Conservation (phyloP, 2,113 vertebrate species). For the Gallinago jamesoni region DNA sequence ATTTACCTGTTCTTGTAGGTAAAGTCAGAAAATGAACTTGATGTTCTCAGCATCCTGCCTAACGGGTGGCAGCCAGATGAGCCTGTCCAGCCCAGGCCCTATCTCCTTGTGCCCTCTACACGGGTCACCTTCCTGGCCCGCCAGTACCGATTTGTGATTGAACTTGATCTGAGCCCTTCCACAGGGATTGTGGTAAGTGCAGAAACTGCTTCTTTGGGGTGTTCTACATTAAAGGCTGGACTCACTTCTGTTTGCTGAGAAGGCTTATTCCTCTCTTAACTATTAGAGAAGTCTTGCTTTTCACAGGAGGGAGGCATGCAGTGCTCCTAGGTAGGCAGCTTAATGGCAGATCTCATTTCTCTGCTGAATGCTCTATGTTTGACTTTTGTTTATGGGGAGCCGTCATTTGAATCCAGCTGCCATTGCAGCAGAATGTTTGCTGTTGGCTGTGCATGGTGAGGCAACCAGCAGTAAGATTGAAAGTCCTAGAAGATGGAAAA, state of each 20-base stretch:
- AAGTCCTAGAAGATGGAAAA: background rate
- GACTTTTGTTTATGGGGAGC: background rate
- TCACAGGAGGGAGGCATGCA: rapidly evolving
- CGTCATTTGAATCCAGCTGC: background rate
- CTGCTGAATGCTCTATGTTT: rapidly evolving
- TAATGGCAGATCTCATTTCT: background rate
- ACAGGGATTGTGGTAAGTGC: slow-evolving; percentile 93
- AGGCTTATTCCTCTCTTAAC: background rate
- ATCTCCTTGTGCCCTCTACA: slow-evolving; percentile 89
- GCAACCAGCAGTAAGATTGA: background rate
- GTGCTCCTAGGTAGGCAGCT: background rate
- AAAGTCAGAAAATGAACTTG: slow-evolving; percentile 87
- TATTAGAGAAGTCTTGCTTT: background rate
- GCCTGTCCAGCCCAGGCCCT: slow-evolving; percentile 75
- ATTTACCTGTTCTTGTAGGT: slow-evolving; percentile 60
- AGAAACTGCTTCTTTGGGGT: background rate
- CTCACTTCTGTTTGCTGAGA: rapidly evolving
- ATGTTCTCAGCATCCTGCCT: slow-evolving; percentile 89
- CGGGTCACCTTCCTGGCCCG: slow-evolving; percentile 93
- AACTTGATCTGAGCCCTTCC: slow-evolving; percentile 96
- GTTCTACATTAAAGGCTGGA: rapidly evolving
- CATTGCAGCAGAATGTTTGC: background rate
- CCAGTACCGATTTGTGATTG: slow-evolving; percentile 95
- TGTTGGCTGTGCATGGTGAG: rapidly evolving
- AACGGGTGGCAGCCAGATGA: slow-evolving; percentile 91